Evolutionary conservation across 2,888 invertebrate species (phyloP), one percentile per base, ranked within the genome.

Genomic region (Coleophora deauratella): DNA sequence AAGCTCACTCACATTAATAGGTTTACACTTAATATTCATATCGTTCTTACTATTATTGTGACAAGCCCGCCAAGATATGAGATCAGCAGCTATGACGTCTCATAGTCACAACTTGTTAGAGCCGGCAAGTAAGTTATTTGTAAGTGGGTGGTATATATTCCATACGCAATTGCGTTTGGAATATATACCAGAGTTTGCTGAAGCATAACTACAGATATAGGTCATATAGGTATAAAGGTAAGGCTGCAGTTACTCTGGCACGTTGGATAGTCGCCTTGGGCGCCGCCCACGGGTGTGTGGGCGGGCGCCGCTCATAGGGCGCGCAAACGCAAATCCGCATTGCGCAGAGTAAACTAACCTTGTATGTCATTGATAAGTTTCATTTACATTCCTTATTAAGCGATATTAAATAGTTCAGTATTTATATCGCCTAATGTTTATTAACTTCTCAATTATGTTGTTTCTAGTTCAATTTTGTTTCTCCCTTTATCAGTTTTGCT

Each of bases 11-110:
- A 51, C 64, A 62, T 66, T 57, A 60, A 66, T 21, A 21, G 21
- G 3, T 63, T 64, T 62, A 65, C 62, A 73, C 76, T 78, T 72
- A 76, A 72, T n/a, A n/a, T n/a, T n/a, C 70, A 72, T 72, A 68
- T 69, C 64, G 68, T 54, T 54, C 57, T 57, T 52, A 48, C 54
- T 56, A 65, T 72, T 57, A 65, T 61, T 67, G 64, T 68, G 70
- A 70, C 72, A 68, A 57, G 64, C 64, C 58, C 63, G 57, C 60
- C 52, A 52, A 70, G 67, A 57, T 66, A 76, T 73, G 68, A 77
- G 70, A 73, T 78, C 74, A 72, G 65, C 57, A n/a, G 50, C 46
- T 27, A 27, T 15, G n/a, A 12, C 21, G 33, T 21, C 37, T 36
- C n/a, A 12, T 9, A 27, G 36, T 37, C 3, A 15, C 13, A 31